phyloP scores from a whole-genome alignment of 2,888 invertebrate genomes.

The Gnatocerus cornutus region DNA sequence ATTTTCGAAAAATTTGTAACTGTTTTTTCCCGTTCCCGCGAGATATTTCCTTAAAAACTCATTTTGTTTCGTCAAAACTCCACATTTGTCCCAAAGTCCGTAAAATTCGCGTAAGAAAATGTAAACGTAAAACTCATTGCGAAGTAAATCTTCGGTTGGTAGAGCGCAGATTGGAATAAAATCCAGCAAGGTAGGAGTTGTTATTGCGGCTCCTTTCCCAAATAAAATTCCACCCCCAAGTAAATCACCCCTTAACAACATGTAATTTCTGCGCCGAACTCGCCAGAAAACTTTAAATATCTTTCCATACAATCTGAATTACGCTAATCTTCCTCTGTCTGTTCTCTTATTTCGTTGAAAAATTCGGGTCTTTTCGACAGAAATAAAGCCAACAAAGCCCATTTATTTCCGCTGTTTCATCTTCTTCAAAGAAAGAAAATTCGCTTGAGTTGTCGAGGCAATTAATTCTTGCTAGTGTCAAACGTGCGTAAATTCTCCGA shows the following conservation, averaged over 20 bases:
- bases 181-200: slow-evolving; percentile 4
- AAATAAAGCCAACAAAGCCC: slow-evolving; percentile 19
- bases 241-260: background rate
- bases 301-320: no score
- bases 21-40: no score
- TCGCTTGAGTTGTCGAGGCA: slow-evolving; percentile 8
- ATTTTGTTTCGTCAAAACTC: no score
- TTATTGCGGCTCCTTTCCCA: background rate
- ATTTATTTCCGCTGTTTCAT: slow-evolving; percentile 13
- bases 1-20: no score
- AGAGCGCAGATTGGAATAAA: slow-evolving; percentile 10
- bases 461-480: slow-evolving; percentile 19
- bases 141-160: slow-evolving; percentile 1
- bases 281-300: no score
- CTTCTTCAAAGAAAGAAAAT: slow-evolving; percentile 10
- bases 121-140: slow-evolving; percentile 3
- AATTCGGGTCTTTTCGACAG: slow-evolving; percentile 13
- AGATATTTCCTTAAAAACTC: no score
- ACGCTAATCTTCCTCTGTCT: background rate
- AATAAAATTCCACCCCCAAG: background rate
- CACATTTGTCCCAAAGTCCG: no score
- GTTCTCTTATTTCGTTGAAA: background rate
- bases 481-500: slow-evolving; percentile 28
- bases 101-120: background rate
- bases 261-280: no score